phyloP scores from a whole-genome alignment of 2,113 vertebrate species.

The Alligator sinensis region DNA sequence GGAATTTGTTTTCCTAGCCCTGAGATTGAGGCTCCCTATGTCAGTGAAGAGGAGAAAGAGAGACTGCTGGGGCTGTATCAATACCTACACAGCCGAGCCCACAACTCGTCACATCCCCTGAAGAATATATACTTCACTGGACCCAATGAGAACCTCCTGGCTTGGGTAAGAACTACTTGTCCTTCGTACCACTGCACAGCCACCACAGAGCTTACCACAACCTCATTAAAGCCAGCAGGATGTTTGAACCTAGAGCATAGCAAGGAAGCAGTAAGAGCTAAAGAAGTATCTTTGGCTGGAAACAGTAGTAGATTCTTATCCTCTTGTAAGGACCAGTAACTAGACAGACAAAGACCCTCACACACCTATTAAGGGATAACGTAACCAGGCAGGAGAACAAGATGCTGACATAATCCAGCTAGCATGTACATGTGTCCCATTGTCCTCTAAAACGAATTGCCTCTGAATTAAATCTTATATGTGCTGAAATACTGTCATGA shows the following conservation, averaged over 20 bases:
- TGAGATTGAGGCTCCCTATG: conserved; percentile 89
- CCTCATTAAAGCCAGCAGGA: background rate
- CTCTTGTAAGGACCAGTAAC: background rate
- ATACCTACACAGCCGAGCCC: conserved; percentile 93
- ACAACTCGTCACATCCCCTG: conserved; percentile 91
- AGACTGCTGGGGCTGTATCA: conserved; percentile 93
- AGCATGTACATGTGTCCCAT: background rate
- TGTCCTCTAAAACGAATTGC: background rate
- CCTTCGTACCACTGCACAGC: background rate
- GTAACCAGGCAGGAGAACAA: background rate
- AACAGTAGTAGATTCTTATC: background rate
- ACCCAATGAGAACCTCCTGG: conserved; percentile 92
- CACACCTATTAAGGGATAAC: background rate
- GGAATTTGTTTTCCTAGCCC: conserved; percentile 80
- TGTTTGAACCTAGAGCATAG: background rate
- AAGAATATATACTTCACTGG: conserved; percentile 91
- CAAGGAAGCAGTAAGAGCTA: too few species aligned
- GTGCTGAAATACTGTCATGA: background rate
- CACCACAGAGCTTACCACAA: background rate
- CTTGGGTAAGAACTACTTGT: conserved; percentile 85
- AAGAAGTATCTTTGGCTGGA: background rate
- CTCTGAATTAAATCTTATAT: background rate
- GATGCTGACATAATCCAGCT: background rate
- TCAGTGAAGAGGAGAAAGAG: conserved; percentile 88
- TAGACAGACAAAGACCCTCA: background rate